Percentiles rank a stretch among this genome's conserved stretches.
Conservation (phyloP, 2,888 invertebrate genomes). For the Lacanobia wlatinum region DNA sequence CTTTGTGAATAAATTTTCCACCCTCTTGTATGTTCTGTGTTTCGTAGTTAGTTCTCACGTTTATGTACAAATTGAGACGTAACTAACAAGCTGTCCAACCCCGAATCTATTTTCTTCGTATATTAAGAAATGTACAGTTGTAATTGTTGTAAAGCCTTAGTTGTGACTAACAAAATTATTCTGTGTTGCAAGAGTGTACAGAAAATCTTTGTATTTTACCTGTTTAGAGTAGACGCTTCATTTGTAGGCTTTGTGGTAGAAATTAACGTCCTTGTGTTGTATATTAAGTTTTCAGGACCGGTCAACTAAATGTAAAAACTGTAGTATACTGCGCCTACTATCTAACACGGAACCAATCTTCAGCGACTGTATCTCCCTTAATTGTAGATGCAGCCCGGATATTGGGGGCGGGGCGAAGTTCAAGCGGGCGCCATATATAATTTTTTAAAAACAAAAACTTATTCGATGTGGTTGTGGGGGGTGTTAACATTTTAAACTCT, state of each 20-base stretch:
- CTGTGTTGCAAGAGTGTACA: constrained; percentile 44
- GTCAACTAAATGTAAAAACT: background rate
- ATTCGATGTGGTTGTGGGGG: too few species aligned
- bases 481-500: too few species aligned
- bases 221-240: constrained; percentile 43
- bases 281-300: constrained; percentile 3
- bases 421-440: too few species aligned
- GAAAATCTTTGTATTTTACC: constrained; percentile 25
- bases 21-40: constrained; percentile 61
- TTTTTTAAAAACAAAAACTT: too few species aligned
- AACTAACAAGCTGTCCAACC: constrained; percentile 62
- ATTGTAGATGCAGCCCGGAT: too few species aligned
- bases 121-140: constrained; percentile 46
- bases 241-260: constrained; percentile 32
- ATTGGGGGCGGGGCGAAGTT: too few species aligned
- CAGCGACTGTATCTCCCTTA: background rate
- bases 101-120: constrained; percentile 38
- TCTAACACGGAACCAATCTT: constrained; percentile 1
- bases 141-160: constrained; percentile 49
- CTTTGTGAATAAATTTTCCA: constrained; percentile 79
- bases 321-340: too few species aligned
- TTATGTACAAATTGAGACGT: constrained; percentile 56
- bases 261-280: background rate
- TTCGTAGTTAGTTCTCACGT: constrained; percentile 47
- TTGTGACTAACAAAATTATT: constrained; percentile 65